These are phyloP conservation scores for Madoqua kirkii DNA, from an alignment of 2,113 vertebrate species.

Conservation along the genomic window DNA sequence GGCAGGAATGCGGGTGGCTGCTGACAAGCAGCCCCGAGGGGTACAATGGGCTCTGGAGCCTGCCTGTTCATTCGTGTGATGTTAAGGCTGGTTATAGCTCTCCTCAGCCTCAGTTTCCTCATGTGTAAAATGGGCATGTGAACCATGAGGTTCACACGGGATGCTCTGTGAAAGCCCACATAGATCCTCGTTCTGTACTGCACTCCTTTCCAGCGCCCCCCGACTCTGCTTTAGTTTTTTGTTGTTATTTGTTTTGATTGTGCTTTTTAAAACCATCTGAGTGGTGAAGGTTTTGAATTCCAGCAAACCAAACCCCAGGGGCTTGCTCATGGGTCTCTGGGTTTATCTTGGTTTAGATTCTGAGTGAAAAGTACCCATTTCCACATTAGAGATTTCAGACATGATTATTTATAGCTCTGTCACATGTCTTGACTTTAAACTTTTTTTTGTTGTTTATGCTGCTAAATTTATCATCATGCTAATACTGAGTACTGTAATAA, in stretches of 20 bases:
- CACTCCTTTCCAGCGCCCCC: not conserved
- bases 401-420: conserved; percentile 63
- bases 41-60: not conserved
- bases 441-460: conserved; percentile 58
- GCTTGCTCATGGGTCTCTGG: not conserved
- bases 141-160: not conserved
- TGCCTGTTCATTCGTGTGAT: not conserved
- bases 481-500: conserved; percentile 53
- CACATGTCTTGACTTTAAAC: conserved; percentile 54
- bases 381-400: conserved; percentile 53
- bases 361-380: conserved; percentile 46
- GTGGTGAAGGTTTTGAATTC: not conserved
- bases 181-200: rapidly evolving
- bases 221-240: not conserved
- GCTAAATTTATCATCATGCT: conserved; percentile 66
- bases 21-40: not conserved
- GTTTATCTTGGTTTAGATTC: conserved; percentile 19
- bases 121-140: too few relatives aligned
- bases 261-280: not conserved
- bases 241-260: not conserved
- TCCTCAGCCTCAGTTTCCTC: not conserved
- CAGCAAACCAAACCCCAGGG: not conserved
- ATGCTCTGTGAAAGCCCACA: not conserved
- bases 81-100: not conserved
- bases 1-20: not conserved